Evolutionary conservation across 1,140 invertebrate species (phyloP), one percentile per base, ranked within the genome.

Genomic region (Aleiodes sp.): DNA sequence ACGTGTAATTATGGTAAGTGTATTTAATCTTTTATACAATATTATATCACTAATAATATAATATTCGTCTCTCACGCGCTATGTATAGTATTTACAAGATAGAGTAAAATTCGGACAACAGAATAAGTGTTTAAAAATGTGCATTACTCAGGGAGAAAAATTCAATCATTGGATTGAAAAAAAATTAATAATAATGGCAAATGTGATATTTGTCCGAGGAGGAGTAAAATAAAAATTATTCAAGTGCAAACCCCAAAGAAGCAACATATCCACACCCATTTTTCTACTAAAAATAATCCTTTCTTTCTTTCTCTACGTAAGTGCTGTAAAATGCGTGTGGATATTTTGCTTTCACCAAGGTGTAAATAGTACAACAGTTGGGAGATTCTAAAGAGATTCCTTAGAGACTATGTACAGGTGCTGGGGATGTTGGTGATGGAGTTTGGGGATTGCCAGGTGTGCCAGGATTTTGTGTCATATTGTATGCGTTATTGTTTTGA

Each of bases 391-490:
- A n/a, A 41, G 12, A 35, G 16, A 41, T 14, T 37, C 21, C 70
- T 72, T 80, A 86, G 75, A 86, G 80, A 82, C 82, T 86, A 86
- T 86, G 83, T 86, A 86, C 84, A 86, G 84, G 84, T 76, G 84
- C 80, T 24, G 84, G 83, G 76, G 84, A 86, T 71, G 84, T 82
- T 68, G 83, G 84, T 72, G 82, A 84, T 56, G 83, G 83, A 71
- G 82, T 84, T 72, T 86, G 84, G 69, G 82, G 75, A 70, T 81
- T 76, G 41, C 78, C 81, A 43, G 84, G 83, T 69, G 78, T 82
- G 66, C 78, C 82, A 75, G 84, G 83, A 78, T 81, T 82, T 28
- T 83, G 81, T 73, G 73, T 74, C 9, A 81, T 68, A 46, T 78
- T 73, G 72, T 83, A 83, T 68, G 80, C 79, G 65, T 80, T 82